Evolutionary conservation across 92 coral and sea anemone species (phyloP), one percentile per base, ranked within the genome.

Genomic region (Porites rus): DNA sequence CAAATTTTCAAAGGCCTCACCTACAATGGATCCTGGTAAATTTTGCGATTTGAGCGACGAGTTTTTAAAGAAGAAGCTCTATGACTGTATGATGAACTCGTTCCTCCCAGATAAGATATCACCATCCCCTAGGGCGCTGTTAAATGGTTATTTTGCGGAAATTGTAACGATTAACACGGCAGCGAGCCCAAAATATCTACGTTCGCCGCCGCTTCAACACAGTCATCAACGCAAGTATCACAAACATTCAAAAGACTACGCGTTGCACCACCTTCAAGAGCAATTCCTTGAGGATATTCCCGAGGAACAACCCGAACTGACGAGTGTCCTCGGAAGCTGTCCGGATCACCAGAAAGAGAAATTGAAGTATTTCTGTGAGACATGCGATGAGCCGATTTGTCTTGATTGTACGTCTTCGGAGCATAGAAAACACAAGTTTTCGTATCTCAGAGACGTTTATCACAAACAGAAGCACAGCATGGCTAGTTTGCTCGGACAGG

Each of bases 381-480:
- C 97, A 10, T 97, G 99, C 25, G 97, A 95, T 64, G 99, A 95
- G 52, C 95, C 92, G 28, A 91, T 95, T 62, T 97, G 99, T 63
- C 84, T 97, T 24, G 98, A 97, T 64, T 97, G 99, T 43, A 97
- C 98, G 9, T 92, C 86, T 67, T 78, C 82, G 8, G 94, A 90
- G 14, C 99, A 97, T 69, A 86, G 96, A 74, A 95, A 97, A 79
- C 99, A 97, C 86, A 75, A 92, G 61, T 97, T 90, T 87, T 93
- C 92, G 14, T 95, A 95, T 78, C 92, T 94, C 18, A 86, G 95
- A 28, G 99, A 97, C 43, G 95, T 94, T 75, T 97, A 97, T 74
- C 93, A 88, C 85, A 97, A 95, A 76, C 98, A 95, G 72, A 94
- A 88, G 76, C 98, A 94, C 90, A 89, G 91, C 76, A 89, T 94